These are phyloP conservation scores for Hyphantria cunea DNA, from an alignment of 1,140 invertebrate species.

Conservation along the genomic window DNA sequence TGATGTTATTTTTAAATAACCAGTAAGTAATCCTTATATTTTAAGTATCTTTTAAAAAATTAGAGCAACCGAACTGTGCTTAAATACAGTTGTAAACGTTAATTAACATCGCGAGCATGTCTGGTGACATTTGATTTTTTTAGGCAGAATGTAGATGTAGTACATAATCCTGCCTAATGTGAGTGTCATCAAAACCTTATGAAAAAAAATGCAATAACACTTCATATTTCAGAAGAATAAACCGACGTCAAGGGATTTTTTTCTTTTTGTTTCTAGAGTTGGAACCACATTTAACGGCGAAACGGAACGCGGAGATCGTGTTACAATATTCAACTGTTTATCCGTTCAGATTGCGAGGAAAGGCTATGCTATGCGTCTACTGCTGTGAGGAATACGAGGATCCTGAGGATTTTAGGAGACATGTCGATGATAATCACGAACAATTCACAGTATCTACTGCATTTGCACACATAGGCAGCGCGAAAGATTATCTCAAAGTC, in stretches of 20 bases:
- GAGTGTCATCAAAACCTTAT: too few species aligned
- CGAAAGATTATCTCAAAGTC: constrained; percentile 43
- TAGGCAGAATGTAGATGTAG: too few species aligned
- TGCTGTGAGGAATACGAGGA: constrained; percentile 58
- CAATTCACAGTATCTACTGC: constrained; percentile 38
- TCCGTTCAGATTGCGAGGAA: constrained; percentile 64
- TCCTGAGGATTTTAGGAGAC: constrained; percentile 35
- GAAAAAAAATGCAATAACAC: too few species aligned
- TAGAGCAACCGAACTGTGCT: too few species aligned
- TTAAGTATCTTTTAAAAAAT: too few species aligned
- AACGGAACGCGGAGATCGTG: constrained; percentile 66
- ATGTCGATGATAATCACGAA: constrained; percentile 36
- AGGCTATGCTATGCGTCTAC: constrained; percentile 64
- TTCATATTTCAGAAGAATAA: too few species aligned
- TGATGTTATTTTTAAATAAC: too few species aligned
- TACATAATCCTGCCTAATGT: too few species aligned
- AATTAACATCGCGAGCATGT: too few species aligned
- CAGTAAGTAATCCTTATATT: too few species aligned
- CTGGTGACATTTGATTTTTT: too few species aligned
- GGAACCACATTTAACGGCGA: constrained; percentile 47
- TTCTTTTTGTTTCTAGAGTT: constrained; percentile 41
- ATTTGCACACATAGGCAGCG: constrained; percentile 36
- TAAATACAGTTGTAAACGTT: too few species aligned
- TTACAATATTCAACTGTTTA: constrained; percentile 67
- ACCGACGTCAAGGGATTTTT: constrained; percentile 36